Evolutionary conservation across 2,888 invertebrate genomes (phyloP).

Genomic region (Timandra comae): DNA sequence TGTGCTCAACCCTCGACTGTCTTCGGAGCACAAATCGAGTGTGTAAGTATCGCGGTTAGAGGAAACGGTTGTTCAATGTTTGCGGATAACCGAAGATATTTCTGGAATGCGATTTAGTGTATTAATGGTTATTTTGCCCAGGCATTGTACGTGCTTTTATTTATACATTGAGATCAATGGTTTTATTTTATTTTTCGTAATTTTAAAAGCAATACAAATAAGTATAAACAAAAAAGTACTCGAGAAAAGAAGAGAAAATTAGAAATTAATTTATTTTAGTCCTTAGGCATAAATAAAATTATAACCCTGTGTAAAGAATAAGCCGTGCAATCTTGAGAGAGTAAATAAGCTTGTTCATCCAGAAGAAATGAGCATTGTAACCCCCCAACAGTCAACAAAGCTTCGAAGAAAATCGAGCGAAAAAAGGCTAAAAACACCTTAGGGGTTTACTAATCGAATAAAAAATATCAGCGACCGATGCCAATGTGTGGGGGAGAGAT

Average conservation of each 20-base stretch:
- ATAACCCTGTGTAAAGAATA: conserved; percentile 19
- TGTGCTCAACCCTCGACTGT: conserved; percentile 41
- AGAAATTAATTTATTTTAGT: too few species aligned
- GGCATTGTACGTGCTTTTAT: not conserved
- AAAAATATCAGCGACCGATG: conserved; percentile 78
- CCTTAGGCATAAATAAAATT: conserved; percentile 4
- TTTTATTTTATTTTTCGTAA: too few species aligned
- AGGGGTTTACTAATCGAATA: conserved; percentile 79
- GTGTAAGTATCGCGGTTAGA: conserved; percentile 68
- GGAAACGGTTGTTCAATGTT: conserved; percentile 34
- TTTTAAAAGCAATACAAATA: not conserved
- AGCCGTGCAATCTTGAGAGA: conserved; percentile 37
- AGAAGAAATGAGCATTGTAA: conserved; percentile 72
- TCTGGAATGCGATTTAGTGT: too few species aligned
- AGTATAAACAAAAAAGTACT: not conserved
- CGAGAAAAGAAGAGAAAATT: too few species aligned
- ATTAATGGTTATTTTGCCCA: not conserved
- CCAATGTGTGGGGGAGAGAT: conserved; percentile 73
- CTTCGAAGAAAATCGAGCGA: conserved; percentile 77
- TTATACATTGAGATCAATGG: too few species aligned
- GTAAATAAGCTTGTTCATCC: conserved; percentile 71
- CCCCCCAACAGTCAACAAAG: conserved; percentile 75
- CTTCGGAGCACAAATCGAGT: conserved; percentile 67
- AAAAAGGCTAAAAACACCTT: conserved; percentile 79
- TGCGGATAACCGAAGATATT: conserved; percentile 13